Percentiles rank a stretch among this genome's conserved stretches.
phyloP scores from a whole-genome alignment of 1,140 invertebrate genomes.

The Lepidurus packardi region DNA sequence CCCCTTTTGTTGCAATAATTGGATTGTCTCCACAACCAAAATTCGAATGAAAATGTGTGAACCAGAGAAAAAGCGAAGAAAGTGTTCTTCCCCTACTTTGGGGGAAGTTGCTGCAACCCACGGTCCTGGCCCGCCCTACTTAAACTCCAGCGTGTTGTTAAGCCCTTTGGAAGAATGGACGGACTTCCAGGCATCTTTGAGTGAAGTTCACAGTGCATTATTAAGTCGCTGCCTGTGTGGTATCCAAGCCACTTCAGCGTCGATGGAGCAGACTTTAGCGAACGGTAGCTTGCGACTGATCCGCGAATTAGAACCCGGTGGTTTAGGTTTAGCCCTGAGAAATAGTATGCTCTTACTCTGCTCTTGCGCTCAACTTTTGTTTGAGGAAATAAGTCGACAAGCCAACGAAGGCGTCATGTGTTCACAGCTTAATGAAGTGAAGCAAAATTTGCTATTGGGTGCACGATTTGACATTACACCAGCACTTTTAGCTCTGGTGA shows the following conservation, averaged over 20 bases:
- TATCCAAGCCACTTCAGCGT: conserved; percentile 29
- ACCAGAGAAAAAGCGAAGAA: conserved; percentile 34
- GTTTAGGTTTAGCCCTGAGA: not conserved
- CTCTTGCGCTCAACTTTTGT: conserved; percentile 66
- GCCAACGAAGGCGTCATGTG: conserved; percentile 72
- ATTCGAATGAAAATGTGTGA: conserved; percentile 33
- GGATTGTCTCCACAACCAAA: not conserved
- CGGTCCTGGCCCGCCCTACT: conserved; percentile 26
- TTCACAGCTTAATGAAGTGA: conserved; percentile 62
- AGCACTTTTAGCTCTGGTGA: conserved; percentile 70
- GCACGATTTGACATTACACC: conserved; percentile 63
- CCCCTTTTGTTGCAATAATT: not conserved
- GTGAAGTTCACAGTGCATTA: conserved; percentile 25
- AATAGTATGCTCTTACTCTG: conserved; percentile 31
- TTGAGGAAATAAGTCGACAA: conserved; percentile 76
- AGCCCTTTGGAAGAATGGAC: conserved; percentile 23
- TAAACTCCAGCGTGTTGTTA: not conserved
- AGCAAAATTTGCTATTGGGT: conserved; percentile 66
- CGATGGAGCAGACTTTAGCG: conserved; percentile 2
- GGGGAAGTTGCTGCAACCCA: conserved; percentile 22
- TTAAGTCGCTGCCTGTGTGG: conserved; percentile 29
- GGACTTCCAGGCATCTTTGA: conserved; percentile 9
- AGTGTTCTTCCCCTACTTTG: conserved; percentile 22
- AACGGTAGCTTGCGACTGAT: conserved; percentile 20
- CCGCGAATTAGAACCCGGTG: conserved; percentile 23